Evolutionary conservation across 2,113 vertebrate species (phyloP).

Genomic region (Neoarius graeffei): DNA sequence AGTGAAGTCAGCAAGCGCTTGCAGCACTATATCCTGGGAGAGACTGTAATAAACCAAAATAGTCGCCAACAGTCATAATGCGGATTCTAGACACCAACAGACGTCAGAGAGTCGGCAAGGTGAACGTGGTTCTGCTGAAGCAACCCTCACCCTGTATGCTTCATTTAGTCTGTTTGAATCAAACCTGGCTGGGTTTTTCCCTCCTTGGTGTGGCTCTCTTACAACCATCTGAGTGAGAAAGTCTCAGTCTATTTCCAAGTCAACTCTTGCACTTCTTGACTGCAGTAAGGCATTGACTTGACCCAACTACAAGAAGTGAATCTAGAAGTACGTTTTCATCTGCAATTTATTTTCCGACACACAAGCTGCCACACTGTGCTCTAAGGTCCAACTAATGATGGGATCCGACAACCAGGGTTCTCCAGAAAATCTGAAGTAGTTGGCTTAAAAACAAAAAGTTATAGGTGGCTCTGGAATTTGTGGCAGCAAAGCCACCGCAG

Average conservation of each 20-base stretch:
- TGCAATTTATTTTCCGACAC: not conserved
- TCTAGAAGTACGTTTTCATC: not conserved
- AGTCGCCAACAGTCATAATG: constrained; percentile 44
- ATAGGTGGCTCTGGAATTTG: too few species aligned
- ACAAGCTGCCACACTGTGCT: not conserved
- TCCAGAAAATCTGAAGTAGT: too few species aligned
- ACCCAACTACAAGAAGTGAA: not conserved
- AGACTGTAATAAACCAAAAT: constrained; percentile 54
- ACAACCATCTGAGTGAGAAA: not conserved
- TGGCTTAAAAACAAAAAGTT: too few species aligned
- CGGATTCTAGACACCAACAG: constrained; percentile 52
- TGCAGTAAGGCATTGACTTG: not conserved
- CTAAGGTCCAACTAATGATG: too few species aligned
- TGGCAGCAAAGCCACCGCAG: too few species aligned
- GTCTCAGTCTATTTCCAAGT: not conserved
- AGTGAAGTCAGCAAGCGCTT: constrained; percentile 64
- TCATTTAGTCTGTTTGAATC: not conserved
- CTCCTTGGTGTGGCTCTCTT: not conserved
- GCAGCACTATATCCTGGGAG: constrained; percentile 62
- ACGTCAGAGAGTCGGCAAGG: constrained; percentile 8
- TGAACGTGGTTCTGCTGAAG: not conserved
- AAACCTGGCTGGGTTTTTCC: not conserved
- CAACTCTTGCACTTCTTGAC: not conserved
- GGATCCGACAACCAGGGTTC: too few species aligned
- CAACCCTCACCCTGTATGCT: not conserved